Conservation (phyloP, 2,888 invertebrate species). For the Galeruca laticollis region DNA sequence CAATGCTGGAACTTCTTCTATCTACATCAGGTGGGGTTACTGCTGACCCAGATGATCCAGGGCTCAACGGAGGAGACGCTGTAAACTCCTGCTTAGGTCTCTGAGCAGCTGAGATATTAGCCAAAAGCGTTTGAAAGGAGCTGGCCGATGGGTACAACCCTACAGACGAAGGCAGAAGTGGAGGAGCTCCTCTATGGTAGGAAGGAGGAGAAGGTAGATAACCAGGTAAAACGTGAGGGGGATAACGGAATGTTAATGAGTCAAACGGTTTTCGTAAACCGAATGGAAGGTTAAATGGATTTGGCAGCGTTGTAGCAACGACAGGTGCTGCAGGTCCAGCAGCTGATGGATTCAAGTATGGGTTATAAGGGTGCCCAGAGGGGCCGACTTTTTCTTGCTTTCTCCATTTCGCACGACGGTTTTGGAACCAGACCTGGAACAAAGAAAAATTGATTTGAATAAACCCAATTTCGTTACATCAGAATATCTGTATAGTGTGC, state of each 20-base stretch:
- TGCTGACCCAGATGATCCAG: conserved; percentile 68
- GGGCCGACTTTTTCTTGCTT: conserved; percentile 95
- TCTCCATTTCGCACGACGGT: conserved; percentile 91
- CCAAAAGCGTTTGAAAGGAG: conserved; percentile 88
- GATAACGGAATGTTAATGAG: conserved; percentile 80
- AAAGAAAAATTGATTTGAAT: conserved; percentile 47
- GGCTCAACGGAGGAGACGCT: conserved; percentile 69
- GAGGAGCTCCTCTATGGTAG: conserved; percentile 72
- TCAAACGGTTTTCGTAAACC: conserved; percentile 82
- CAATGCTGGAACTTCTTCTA: conserved; percentile 88
- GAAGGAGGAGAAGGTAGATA: conserved; percentile 69
- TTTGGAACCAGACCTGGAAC: conserved; percentile 93
- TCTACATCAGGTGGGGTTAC: conserved; percentile 77
- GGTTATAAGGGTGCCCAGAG: conserved; percentile 90
- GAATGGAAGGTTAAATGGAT: conserved; percentile 86
- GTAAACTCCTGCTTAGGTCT: conserved; percentile 70
- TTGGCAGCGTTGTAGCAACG: conserved; percentile 81
- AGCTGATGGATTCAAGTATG: conserved; percentile 78
- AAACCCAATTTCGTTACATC: too few relatives aligned
- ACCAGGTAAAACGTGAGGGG: conserved; percentile 72
- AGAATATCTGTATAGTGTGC: too few relatives aligned
- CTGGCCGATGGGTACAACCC: conserved; percentile 72
- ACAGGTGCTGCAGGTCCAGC: conserved; percentile 75
- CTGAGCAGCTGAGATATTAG: conserved; percentile 79
- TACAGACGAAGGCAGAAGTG: conserved; percentile 75